Conservation (phyloP, 2,888 invertebrate genomes). For the Dusona sp. region DNA sequence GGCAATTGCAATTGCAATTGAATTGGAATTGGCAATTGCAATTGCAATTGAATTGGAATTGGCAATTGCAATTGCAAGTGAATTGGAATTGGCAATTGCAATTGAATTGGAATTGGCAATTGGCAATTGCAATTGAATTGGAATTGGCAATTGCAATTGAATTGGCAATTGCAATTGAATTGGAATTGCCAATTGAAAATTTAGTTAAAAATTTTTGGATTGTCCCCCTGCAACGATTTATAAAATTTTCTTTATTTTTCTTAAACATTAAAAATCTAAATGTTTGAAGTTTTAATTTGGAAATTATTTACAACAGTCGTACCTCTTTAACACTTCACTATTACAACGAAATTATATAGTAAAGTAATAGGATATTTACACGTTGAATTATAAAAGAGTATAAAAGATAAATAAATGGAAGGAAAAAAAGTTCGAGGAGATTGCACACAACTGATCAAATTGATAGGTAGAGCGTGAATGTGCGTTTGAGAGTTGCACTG, state of each 20-base stretch:
- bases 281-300: background rate
- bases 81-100: no score
- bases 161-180: no score
- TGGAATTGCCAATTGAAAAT: background rate
- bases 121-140: no score
- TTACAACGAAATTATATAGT: constrained; percentile 4
- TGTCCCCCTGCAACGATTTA: background rate
- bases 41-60: no score
- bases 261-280: background rate
- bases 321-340: constrained; percentile 27
- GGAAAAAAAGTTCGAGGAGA: background rate
- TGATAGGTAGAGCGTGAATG: constrained; percentile 32
- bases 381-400: background rate
- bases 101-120: no score
- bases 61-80: no score
- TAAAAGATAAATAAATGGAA: constrained; percentile 1
- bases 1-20: no score
- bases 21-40: no score
- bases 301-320: constrained; percentile 11
- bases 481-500: constrained; percentile 43
- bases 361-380: constrained; percentile 36
- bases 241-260: background rate
- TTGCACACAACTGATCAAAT: constrained; percentile 36
- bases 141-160: no score
- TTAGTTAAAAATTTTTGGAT: background rate